Base-by-base conservation (phyloP, 1,140 invertebrate species). In the Dendroctonus ponderosae region DNA sequence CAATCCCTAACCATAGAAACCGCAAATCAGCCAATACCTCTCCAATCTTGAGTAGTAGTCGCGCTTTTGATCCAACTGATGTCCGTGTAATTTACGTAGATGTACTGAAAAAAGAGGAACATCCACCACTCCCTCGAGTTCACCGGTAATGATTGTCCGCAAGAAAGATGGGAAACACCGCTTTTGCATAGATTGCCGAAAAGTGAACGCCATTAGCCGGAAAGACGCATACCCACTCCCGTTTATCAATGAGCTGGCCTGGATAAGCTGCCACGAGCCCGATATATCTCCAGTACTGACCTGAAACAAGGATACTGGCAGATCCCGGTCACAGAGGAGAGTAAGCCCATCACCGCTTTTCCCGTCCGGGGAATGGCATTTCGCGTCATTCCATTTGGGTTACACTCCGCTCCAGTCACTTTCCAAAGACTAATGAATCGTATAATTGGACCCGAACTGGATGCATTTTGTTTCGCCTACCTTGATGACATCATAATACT, bases 271-370 rank as follows among this genome's bases (percentile, higher is more conserved):
- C n/a, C 48, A 50, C 54, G 76, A 53, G 72, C 76, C n/a, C 71
- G 56, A 41, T 79, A 70, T 65, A 53, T 79, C 4, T 67, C 66
- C 1, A 71, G 71, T 1, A 50, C 77, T 7, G 78, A 79, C 68
- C 49, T 79, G 7, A 70, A 66, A 26, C 67, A 66, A 11, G 72
- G 68, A 3, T 78, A 70, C 64, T 75, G 69, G 64, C 76, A 81
- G 48, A 71, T 80, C 0, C 71, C 72, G 0, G 5, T 81, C 15
- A 69, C 67, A 0, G 60, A 71, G 7, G 43, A n/a, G 0, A 75
- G 70, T 39, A 69, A 67, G 42, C 70, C 75, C 38, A 77, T 78
- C 41, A 85, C 82, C 0, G 80, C 79, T 0, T 83, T 83, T 58
- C 73, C 77, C 6, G 76, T 79, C 0, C 76, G 43, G 43, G 43